Conservation (phyloP, 2,888 invertebrate species). For the Slavum lentiscoides region DNA sequence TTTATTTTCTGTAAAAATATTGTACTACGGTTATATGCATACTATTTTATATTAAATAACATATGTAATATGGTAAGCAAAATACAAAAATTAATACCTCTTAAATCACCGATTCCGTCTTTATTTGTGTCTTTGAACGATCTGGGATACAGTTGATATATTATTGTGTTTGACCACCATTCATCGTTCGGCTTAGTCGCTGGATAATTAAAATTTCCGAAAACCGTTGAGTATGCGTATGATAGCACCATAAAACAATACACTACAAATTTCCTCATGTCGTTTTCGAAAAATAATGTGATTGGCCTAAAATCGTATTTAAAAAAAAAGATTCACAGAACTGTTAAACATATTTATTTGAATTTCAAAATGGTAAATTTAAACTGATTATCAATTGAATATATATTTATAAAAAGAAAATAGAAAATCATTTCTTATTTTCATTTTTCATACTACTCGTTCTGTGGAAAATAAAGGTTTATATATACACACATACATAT, state of each 20-base stretch:
- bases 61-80: too few relatives aligned
- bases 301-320: background rate
- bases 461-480: too few relatives aligned
- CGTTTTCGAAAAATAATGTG: background rate
- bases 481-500: too few relatives aligned
- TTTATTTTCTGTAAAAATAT: too few relatives aligned
- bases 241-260: background rate
- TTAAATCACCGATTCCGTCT: background rate
- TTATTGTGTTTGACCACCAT: constrained; percentile 4
- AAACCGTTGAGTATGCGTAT: background rate
- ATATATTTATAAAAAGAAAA: too few relatives aligned
- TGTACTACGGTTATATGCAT: too few relatives aligned
- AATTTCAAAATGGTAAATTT: too few relatives aligned
- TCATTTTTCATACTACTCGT: too few relatives aligned
- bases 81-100: background rate
- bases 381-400: too few relatives aligned
- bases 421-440: too few relatives aligned
- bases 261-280: background rate
- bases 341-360: background rate
- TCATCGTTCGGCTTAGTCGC: background rate
- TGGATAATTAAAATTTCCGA: background rate
- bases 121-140: background rate
- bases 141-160: background rate
- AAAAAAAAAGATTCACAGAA: background rate
- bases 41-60: background rate